These are phyloP conservation scores for Neuroterus valhalla DNA, from an alignment of 1,140 invertebrate genomes.

Conservation along the genomic window DNA sequence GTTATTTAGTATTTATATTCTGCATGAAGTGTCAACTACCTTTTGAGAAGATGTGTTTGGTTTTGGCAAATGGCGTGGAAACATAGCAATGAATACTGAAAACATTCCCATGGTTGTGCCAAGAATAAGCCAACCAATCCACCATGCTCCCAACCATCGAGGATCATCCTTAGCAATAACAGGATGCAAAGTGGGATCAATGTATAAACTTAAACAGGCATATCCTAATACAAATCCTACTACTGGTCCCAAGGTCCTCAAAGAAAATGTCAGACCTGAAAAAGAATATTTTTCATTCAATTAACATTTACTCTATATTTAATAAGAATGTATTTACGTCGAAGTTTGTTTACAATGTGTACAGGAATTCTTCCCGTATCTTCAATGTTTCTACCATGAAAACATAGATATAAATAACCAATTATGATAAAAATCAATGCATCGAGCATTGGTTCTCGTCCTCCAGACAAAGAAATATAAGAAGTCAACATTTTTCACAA, in stretches of 20 bases:
- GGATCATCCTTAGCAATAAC: slow-evolving; percentile 79
- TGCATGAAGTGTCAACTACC: slow-evolving; percentile 38
- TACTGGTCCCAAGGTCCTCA: slow-evolving; percentile 77
- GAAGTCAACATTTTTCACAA: slow-evolving; percentile 32
- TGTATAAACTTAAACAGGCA: slow-evolving; percentile 78
- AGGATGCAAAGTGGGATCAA: slow-evolving; percentile 79
- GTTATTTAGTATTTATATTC: neutral
- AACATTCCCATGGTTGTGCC: slow-evolving; percentile 77
- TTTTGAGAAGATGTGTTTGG: slow-evolving; percentile 43
- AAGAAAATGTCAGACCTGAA: slow-evolving; percentile 79
- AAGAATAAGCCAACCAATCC: slow-evolving; percentile 81
- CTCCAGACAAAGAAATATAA: neutral
- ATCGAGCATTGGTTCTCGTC: neutral
- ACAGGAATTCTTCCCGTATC: neutral
- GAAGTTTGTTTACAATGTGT: too few species aligned
- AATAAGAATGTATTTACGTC: too few species aligned
- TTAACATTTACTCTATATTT: too few species aligned
- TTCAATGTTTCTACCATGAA: slow-evolving; percentile 17
- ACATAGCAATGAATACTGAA: slow-evolving; percentile 77
- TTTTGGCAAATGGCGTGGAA: slow-evolving; percentile 74
- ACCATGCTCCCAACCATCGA: slow-evolving; percentile 84
- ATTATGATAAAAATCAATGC: neutral
- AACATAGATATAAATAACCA: slow-evolving; percentile 16
- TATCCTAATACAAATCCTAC: slow-evolving; percentile 77
- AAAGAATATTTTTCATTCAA: slow-evolving; percentile 21